Percentiles rank a stretch among this genome's conserved stretches.
Evolutionary conservation across 2,797 vertebrate genomes (phyloP).

Genomic region (Dendrocincla fuliginosa): DNA sequence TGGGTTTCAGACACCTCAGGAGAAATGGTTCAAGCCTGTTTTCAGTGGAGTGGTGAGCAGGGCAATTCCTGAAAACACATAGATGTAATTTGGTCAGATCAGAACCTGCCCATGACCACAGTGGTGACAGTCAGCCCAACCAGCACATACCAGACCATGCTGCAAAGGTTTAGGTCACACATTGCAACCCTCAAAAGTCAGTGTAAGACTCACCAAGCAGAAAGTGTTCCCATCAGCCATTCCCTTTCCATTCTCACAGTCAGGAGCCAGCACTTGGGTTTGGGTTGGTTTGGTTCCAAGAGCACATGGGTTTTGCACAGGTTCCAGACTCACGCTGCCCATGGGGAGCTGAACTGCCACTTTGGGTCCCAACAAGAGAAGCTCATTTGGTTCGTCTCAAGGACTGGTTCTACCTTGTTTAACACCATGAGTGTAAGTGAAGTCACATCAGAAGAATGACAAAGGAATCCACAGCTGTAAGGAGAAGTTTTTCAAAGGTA

Average conservation of each 20-base stretch:
- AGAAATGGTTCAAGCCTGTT: not conserved
- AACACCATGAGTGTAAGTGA: rapidly evolving
- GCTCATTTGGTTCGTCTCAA: not conserved
- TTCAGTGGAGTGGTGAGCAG: not conserved
- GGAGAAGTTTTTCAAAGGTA: not conserved
- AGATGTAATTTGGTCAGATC: not conserved
- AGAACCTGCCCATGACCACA: not conserved
- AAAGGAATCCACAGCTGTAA: not conserved
- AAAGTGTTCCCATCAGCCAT: not conserved
- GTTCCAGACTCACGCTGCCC: not conserved
- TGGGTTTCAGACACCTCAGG: not conserved
- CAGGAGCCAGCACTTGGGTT: not conserved
- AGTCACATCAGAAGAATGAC: not conserved
- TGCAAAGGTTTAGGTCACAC: not conserved
- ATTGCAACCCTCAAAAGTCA: not conserved
- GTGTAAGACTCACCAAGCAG: not conserved
- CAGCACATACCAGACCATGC: not conserved
- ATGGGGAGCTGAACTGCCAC: not conserved
- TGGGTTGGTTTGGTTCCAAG: not conserved
- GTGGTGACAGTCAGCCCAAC: not conserved
- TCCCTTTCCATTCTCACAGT: not conserved
- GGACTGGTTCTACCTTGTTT: not conserved
- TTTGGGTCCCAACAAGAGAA: not conserved
- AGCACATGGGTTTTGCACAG: not conserved
- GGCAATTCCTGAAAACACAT: not conserved